Evolutionary conservation across 2,888 invertebrate species (phyloP).

Genomic region (Acronicta aceris): DNA sequence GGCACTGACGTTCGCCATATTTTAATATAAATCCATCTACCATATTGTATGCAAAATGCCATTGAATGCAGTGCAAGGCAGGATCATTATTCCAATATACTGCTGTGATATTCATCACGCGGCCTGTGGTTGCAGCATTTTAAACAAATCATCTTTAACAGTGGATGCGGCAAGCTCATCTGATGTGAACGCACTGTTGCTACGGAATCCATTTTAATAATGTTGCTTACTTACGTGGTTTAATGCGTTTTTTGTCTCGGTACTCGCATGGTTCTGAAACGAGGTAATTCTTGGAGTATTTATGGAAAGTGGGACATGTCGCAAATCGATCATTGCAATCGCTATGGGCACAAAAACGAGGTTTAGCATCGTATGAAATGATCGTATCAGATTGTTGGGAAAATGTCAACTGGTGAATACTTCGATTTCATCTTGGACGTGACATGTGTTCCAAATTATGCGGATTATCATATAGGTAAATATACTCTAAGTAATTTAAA

Average conservation of each 20-base stretch:
- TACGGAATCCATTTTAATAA: constrained; percentile 54
- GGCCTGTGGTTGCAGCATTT: constrained; percentile 81
- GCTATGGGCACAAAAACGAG: constrained; percentile 41
- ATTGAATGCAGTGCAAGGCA: constrained; percentile 87
- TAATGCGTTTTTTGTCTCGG: constrained; percentile 60
- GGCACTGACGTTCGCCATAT: constrained; percentile 87
- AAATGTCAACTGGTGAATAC: constrained; percentile 29
- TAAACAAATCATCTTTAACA: constrained; percentile 88
- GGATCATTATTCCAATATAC: constrained; percentile 88
- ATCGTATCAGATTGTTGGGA: constrained; percentile 31
- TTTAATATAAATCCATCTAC: constrained; percentile 89
- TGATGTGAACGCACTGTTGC: constrained; percentile 64
- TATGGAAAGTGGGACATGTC: constrained; percentile 57
- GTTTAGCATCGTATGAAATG: constrained; percentile 19
- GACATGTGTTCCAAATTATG: constrained; percentile 17
- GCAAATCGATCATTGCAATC: constrained; percentile 47
- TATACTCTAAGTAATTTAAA: not conserved
- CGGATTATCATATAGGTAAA: not conserved
- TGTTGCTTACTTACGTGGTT: constrained; percentile 57
- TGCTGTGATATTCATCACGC: constrained; percentile 87
- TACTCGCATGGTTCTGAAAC: constrained; percentile 60
- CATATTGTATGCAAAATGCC: constrained; percentile 89
- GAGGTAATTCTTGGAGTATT: constrained; percentile 56
- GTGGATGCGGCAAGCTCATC: constrained; percentile 61
- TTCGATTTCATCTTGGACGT: constrained; percentile 38